Base-by-base conservation (phyloP, 2,113 vertebrate genomes). In the Chionis minor region DNA sequence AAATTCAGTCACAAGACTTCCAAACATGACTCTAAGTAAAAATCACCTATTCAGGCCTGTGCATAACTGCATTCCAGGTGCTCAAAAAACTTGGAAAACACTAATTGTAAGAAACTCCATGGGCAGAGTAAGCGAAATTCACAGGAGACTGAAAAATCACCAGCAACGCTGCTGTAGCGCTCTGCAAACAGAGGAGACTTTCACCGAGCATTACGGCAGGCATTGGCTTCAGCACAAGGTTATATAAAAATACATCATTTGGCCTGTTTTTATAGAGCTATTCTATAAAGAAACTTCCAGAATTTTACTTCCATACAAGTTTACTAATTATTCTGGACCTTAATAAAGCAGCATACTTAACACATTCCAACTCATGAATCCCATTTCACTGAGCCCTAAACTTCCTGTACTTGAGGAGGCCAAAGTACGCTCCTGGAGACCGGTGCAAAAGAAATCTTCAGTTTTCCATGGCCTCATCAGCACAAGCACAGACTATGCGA, bases 381-480 rank as follows among this genome's bases (percentile, higher is more conserved):
- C 35, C 44, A 5, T 10, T 30, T 38, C 73, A 28, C 38, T 2
- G 0, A n/a, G 10, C 9, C 51, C 28, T 17, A 4, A 6, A 3
- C 30, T 16, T 35, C 11, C 40, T 7, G 4, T 9, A 3, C 6
- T 30, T 62, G n/a, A 1, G 9, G 3, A n/a, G 15, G 32, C 49
- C 55, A 8, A 59, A 8, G 24, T 44, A 44, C 2, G 10, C 9
- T 18, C 28, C 4, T 24, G 10, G 55, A 8, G 44, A 17, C 9
- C 4, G 2, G 35, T 4, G 38, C 38, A 28, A 19, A 65, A 26
- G 4, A 33, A 8, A n/a, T 7, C 42, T 6, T 6, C 6, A 8
- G 14, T 23, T 38, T 38, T 5, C 42, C 30, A 3, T 0, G 8
- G 47, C n/a, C 18, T 18, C 21, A 4, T 1, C 63, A 2, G 1